These are phyloP conservation scores for Drosophila vallismaia DNA, from an alignment of 2,888 invertebrate species.

Conservation along the genomic window DNA sequence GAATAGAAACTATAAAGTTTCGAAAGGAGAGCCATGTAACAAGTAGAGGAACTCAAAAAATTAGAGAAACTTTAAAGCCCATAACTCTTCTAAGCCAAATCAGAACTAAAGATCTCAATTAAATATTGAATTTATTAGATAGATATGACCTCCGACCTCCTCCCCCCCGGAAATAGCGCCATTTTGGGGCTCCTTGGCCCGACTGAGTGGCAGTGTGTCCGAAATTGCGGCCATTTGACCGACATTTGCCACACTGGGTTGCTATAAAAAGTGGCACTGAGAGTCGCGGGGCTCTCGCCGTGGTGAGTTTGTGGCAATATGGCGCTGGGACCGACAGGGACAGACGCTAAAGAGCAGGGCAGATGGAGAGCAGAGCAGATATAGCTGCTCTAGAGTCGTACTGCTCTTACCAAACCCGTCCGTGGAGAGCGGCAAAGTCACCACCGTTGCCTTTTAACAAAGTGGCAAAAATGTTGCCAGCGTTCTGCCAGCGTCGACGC, in stretches of 20 bases:
- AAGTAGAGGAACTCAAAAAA: not conserved
- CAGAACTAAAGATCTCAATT: not conserved
- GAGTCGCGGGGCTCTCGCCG: constrained; percentile 21
- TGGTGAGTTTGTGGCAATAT: constrained; percentile 35
- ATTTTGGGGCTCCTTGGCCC: constrained; percentile 11
- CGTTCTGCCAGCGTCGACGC: constrained; percentile 20
- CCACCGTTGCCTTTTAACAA: constrained; percentile 63
- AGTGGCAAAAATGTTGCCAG: constrained; percentile 56
- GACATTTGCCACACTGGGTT: constrained; percentile 26
- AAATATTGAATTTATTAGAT: not conserved
- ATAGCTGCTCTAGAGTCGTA: not conserved
- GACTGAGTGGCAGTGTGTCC: not conserved
- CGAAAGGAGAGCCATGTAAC: too few relatives aligned
- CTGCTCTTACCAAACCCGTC: constrained; percentile 19
- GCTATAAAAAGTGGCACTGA: constrained; percentile 31
- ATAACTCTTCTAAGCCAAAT: not conserved
- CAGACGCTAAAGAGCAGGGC: too few relatives aligned
- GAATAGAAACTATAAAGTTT: too few relatives aligned
- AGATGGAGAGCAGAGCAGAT: not conserved
- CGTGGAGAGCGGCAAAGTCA: constrained; percentile 16
- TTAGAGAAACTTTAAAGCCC: too few relatives aligned
- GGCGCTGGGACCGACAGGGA: constrained; percentile 36
- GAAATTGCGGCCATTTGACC: constrained; percentile 22
- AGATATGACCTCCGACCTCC: not conserved
- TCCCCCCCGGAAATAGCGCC: constrained; percentile 1